Evolutionary conservation across 1,140 invertebrate genomes (phyloP), one percentile per base, ranked within the genome.

Genomic region (Chironomus tepperi): DNA sequence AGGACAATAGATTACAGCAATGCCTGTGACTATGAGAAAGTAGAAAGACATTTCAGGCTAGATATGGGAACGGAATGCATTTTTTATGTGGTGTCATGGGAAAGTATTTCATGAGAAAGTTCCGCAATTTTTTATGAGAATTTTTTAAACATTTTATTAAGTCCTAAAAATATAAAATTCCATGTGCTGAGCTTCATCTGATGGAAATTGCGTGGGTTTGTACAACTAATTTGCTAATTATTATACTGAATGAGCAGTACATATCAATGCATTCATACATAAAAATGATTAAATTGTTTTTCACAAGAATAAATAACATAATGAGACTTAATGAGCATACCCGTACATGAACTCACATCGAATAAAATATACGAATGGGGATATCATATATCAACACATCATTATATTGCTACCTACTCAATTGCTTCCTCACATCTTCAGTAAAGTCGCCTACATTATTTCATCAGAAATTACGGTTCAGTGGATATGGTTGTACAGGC

Each of bases 201-300:
- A 15, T 43, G 15, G 15, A 9, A 57, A 15, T 57, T n/a, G 3
- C 12, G 47, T 57, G n/a, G 47, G 47, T 57, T n/a, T 12, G n/a
- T 57, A 57, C 47, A 57, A 57, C 47, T 57, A 57, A 57, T 57
- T 57, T n/a, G 12, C 47, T 57, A 57, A 57, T 57, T 57, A 47
- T 57, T n/a, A 57, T 15, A n/a, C 47, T 57, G 47, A 57, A n/a
- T n/a, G 47, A 57, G n/a, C 47, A 34, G 24, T 34, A 57, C 47
- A 57, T 15, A 34, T 34, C 5, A 5, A 5, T 5, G 1, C 24
- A 15, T 57, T 15, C 24, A 34, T 34, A 34, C 10, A 15, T 5
- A n/a, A 15, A 57, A 57, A 57, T 57, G 12, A 57, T 57, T n/a
- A 57, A 57, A n/a, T 15, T 34, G 24, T 57, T 57, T 57, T 57